phyloP scores from a whole-genome alignment of 1,140 invertebrate genomes.

The Drosophila simulans region DNA sequence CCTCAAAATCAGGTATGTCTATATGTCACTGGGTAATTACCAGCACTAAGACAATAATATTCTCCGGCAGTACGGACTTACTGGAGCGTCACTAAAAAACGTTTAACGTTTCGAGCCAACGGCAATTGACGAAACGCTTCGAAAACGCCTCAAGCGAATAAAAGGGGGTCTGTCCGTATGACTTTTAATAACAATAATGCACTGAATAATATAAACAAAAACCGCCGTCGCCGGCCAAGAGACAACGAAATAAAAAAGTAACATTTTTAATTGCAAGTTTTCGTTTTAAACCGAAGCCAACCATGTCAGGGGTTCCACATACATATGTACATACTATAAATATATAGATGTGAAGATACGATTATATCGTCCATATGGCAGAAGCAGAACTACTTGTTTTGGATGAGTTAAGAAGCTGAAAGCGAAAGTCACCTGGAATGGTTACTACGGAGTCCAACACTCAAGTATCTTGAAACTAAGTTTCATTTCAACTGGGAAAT shows the following conservation, averaged over 20 bases:
- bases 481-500: no score
- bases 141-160: conserved; percentile 13
- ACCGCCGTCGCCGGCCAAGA: conserved; percentile 14
- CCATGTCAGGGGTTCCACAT: conserved; percentile 27
- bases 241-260: conserved; percentile 13
- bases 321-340: conserved; percentile 6
- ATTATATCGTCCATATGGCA: background rate
- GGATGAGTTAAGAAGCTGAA: conserved; percentile 29
- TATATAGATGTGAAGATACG: conserved; percentile 1
- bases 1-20: conserved; percentile 30
- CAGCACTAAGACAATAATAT: conserved; percentile 39
- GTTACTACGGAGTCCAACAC: no score
- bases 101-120: conserved; percentile 58
- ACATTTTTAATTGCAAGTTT: conserved; percentile 70
- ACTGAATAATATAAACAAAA: conserved; percentile 47
- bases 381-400: conserved; percentile 30
- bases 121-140: conserved; percentile 31
- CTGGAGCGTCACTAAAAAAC: conserved; percentile 77
- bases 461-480: no score
- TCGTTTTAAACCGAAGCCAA: conserved; percentile 62
- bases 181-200: conserved; percentile 64
- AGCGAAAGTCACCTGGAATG: conserved; percentile 18
- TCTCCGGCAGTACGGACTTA: conserved; percentile 40
- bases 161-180: conserved; percentile 12
- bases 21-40: conserved; percentile 43